Percentiles rank a stretch among this genome's conserved stretches.
These are phyloP conservation scores for Chymomyza caudatula DNA, from an alignment of 2,888 invertebrate genomes.

Conservation along the genomic window DNA sequence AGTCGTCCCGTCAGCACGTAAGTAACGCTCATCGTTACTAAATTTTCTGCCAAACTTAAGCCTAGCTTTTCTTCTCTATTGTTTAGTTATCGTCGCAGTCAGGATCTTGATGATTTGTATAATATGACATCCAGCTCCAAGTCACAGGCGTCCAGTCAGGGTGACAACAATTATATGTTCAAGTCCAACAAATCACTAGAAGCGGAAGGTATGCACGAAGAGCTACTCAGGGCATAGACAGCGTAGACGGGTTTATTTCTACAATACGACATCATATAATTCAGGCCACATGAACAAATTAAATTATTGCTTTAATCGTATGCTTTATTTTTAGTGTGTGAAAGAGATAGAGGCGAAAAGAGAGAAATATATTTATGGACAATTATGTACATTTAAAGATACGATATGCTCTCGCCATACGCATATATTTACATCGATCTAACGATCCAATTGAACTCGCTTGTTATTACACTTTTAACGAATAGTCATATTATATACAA, in stretches of 20 bases:
- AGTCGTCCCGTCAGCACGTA: conserved; percentile 80
- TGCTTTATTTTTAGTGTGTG: not conserved
- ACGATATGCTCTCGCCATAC: not conserved
- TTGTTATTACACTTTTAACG: not conserved
- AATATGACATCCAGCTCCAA: conserved; percentile 77
- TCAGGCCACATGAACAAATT: not conserved
- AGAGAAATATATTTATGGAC: not conserved
- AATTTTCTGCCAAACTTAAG: not conserved
- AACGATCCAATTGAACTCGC: not conserved
- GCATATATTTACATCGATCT: not conserved
- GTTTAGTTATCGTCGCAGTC: conserved; percentile 78
- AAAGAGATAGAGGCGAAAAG: not conserved
- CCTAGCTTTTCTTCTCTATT: not conserved
- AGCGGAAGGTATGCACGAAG: conserved; percentile 67
- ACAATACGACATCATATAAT: no score
- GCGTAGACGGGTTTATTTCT: not conserved
- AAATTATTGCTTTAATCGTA: not conserved
- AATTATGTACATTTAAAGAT: not conserved
- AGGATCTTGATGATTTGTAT: conserved; percentile 80
- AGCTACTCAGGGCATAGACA: conserved; percentile 67
- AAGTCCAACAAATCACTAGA: conserved; percentile 73
- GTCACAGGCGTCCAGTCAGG: conserved; percentile 75
- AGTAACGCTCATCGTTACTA: conserved; percentile 9
- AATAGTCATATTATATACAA: not conserved
- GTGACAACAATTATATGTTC: conserved; percentile 56